Base-by-base conservation (phyloP, 2,888 invertebrate genomes). In the Scaptomyza tumidula region DNA sequence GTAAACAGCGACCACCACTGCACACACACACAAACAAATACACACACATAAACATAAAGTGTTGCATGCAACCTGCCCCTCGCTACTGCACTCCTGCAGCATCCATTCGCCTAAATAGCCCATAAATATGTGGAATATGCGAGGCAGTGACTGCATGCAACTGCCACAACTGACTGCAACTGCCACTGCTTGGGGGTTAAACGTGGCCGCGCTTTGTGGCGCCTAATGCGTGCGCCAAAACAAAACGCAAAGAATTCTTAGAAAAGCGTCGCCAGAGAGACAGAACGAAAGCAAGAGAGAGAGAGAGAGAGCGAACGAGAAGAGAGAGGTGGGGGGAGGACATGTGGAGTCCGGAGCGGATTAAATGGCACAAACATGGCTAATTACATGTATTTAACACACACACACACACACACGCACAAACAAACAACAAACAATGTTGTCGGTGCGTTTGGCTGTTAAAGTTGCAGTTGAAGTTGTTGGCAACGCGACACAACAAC, bases 291-390 rank as follows among this genome's bases (percentile, higher is more conserved):
- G 31, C 33, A 24, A 37, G 24, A 19, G 43, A 19, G 33, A 24
- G 55, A 60, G 46, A 49, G 37, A 24, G 52, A 48, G 46, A 27
- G 45, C 11, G 7, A 29, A 7, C 24, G 29, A 9, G 7, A 29
- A 6, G 29, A 19, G 29, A 3, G 10, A 0, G 13, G 35, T 2
- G 37, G 39, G n/a, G 39, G 14, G 14, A 64, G 65, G 55, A 55
- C 58, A 59, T 72, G 65, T 54, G 35, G 35, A 68, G 62, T 65
- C 68, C 73, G 79, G 79, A 85, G 59, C 77, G 86, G 88, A 86
- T 86, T 88, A 88, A 86, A 86, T 86, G 87, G 81, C 88, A 88
- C 81, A 86, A 86, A 86, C 86, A 86, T 86, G 88, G 86, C 88
- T 86, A 86, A 86, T 86, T 86, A 88, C 86, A 88, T 85, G 86